Conservation (phyloP, 2,113 vertebrate genomes). For the Albula glossodonta region DNA sequence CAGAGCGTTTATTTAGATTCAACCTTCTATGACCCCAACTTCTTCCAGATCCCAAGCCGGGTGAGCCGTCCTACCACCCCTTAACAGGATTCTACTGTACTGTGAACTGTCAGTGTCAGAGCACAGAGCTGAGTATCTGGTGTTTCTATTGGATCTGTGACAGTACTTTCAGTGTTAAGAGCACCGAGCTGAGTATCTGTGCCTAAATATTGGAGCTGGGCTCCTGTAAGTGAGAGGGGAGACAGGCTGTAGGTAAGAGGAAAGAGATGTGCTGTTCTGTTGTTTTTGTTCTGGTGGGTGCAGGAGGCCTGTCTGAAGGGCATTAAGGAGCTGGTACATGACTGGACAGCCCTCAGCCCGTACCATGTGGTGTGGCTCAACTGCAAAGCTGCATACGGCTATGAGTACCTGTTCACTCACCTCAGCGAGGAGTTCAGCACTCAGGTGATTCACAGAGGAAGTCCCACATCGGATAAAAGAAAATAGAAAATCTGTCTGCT, state of each 20-base stretch:
- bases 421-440: conserved; percentile 85
- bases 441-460: conserved; percentile 68
- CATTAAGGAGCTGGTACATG: conserved; percentile 78
- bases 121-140: too few species aligned
- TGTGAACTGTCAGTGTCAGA: too few species aligned
- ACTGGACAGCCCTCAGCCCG: conserved; percentile 79
- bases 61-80: conserved; percentile 61
- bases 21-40: conserved; percentile 90
- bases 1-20: conserved; percentile 92
- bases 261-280: background rate
- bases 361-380: conserved; percentile 93
- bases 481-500: background rate
- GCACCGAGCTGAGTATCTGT: too few species aligned
- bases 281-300: background rate
- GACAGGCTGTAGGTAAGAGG: too few species aligned
- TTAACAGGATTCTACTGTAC: too few species aligned
- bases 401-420: conserved; percentile 94
- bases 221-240: too few species aligned
- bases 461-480: too few species aligned
- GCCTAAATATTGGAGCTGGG: too few species aligned
- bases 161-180: too few species aligned
- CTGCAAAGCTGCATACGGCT: conserved; percentile 96
- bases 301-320: conserved; percentile 87
- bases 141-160: background rate
- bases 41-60: conserved; percentile 90